These are phyloP conservation scores for Heliothis virescens DNA, from an alignment of 1,140 invertebrate genomes.

Conservation along the genomic window DNA sequence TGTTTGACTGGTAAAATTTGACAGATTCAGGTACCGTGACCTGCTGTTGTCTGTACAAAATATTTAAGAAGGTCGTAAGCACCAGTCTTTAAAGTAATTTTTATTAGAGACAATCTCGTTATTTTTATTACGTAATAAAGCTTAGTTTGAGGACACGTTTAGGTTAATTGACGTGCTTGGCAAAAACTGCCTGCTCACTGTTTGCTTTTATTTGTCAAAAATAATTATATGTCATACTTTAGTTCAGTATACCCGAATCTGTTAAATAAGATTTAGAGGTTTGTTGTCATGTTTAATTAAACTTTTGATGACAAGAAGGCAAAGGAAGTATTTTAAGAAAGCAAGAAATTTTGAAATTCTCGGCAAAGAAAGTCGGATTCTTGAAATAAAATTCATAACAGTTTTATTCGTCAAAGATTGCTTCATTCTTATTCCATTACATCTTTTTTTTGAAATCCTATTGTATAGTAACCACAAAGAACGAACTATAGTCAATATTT, in stretches of 20 bases:
- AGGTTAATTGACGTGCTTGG: conserved; percentile 17
- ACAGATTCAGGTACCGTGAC: no score
- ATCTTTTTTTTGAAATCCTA: no score
- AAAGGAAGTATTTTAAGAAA: conserved; percentile 15
- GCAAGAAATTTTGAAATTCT: background rate
- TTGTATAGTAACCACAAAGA: background rate
- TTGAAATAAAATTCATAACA: background rate
- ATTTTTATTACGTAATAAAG: background rate
- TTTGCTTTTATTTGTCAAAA: background rate
- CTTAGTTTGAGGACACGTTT: conserved; percentile 10
- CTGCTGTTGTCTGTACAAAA: no score
- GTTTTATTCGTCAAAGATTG: background rate
- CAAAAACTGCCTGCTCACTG: no score
- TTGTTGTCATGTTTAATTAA: no score
- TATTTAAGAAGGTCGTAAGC: conserved; percentile 22
- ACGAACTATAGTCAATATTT: background rate
- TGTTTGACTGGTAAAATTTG: no score
- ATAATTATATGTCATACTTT: background rate
- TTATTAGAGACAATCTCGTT: background rate
- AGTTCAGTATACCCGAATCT: no score
- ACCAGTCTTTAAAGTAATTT: background rate
- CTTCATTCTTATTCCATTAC: no score
- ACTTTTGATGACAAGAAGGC: background rate
- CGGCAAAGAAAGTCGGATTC: background rate
- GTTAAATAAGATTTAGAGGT: no score